A percentile compares a stretch with the other conserved stretches of the same genome.
Evolutionary conservation across 2,797 vertebrate species (phyloP).

Genomic region (Crenichthys baileyi): DNA sequence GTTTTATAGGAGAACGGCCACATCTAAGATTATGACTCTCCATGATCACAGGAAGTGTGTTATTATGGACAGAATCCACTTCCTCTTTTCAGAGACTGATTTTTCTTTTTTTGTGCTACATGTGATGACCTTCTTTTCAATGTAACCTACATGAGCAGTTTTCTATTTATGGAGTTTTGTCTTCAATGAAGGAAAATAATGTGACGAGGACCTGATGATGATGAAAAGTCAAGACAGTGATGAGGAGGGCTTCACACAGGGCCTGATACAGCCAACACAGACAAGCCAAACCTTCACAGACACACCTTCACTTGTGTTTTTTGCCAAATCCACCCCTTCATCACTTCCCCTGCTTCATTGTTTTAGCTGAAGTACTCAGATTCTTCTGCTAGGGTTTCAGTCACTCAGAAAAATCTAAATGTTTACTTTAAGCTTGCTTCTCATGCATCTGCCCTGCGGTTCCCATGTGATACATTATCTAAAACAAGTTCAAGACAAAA

Average conservation of each 20-base stretch:
- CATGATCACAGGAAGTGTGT: slow-evolving; percentile 72
- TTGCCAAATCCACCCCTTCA: slow-evolving; percentile 54
- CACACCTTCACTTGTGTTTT: slow-evolving; percentile 20
- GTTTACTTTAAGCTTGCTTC: slow-evolving; percentile 28
- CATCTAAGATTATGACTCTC: slow-evolving; percentile 75
- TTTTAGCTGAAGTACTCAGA: slow-evolving; percentile 19
- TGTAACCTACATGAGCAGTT: slow-evolving; percentile 81
- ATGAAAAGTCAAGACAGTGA: slow-evolving; percentile 25
- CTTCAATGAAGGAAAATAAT: slow-evolving; percentile 72
- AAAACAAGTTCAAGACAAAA: neutral
- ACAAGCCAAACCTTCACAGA: slow-evolving; percentile 55
- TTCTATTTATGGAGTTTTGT: slow-evolving; percentile 87
- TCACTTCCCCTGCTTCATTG: slow-evolving; percentile 14
- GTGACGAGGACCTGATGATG: slow-evolving; percentile 62
- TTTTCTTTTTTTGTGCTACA: slow-evolving; percentile 60
- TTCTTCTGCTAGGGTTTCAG: slow-evolving; percentile 18
- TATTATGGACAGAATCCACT: slow-evolving; percentile 78
- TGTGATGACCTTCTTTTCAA: slow-evolving; percentile 84
- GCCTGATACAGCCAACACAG: slow-evolving; percentile 53
- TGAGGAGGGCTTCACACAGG: slow-evolving; percentile 28
- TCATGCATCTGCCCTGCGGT: neutral
- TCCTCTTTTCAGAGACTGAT: slow-evolving; percentile 59
- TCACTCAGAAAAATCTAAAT: slow-evolving; percentile 7
- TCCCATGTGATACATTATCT: slow-evolving; percentile 1
- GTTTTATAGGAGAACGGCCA: slow-evolving; percentile 85